Evolutionary conservation across 2,888 invertebrate genomes (phyloP).

Genomic region (Cerastoderma edule): DNA sequence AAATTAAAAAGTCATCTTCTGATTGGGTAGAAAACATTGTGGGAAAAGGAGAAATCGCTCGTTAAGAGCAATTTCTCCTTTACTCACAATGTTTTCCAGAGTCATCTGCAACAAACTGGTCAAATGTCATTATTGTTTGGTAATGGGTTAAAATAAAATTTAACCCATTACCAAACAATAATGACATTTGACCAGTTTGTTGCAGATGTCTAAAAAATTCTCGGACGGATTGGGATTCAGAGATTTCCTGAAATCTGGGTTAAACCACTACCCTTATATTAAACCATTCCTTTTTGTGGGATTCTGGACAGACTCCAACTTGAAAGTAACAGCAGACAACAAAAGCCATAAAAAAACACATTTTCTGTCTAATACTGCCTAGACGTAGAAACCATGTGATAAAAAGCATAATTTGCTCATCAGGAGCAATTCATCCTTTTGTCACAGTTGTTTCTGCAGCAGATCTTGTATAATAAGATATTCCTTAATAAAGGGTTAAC

Average conservation of each 20-base stretch:
- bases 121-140: too few relatives aligned
- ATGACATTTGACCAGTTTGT: too few relatives aligned
- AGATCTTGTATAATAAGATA: too few relatives aligned
- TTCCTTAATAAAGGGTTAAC: too few relatives aligned
- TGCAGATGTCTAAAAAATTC: too few relatives aligned
- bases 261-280: background rate
- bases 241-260: background rate
- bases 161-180: too few relatives aligned
- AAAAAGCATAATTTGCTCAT: conserved; percentile 1
- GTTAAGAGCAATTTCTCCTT: background rate
- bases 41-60: background rate
- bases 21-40: background rate
- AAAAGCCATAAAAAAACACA: background rate
- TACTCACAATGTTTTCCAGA: too few relatives aligned
- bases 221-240: too few relatives aligned
- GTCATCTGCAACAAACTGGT: too few relatives aligned
- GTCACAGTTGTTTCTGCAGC: conserved; percentile 1
- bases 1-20: background rate
- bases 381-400: background rate
- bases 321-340: too few relatives aligned
- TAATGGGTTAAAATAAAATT: too few relatives aligned
- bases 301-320: too few relatives aligned
- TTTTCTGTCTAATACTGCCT: background rate
- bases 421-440: conserved; percentile 3
- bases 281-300: background rate